Base-by-base conservation (phyloP, 2,888 invertebrate species). In the Drosophila quasianomalipes region DNA sequence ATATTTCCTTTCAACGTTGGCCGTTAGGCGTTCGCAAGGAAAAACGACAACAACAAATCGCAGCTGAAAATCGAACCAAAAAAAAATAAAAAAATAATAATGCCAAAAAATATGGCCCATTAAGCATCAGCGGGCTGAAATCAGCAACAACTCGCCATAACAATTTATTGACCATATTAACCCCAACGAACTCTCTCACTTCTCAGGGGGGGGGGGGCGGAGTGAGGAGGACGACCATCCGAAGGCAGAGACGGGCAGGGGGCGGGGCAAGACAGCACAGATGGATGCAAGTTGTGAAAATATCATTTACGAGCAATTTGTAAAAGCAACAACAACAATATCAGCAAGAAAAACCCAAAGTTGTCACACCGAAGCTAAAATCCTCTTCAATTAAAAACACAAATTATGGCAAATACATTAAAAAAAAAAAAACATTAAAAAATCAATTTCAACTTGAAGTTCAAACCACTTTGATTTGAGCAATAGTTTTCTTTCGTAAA, bases 281-380 rank as follows among this genome's bases (percentile, higher is more conserved):
- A 90, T 89, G 89, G 92, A 91, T 91, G 91, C 91, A 88, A 91
- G 90, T 88, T 92, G 87, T 86, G 81, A 89, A 92, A 92, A 92
- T 90, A 91, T 91, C 91, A 92, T 91, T 91, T 92, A 92, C 90
- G 82, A 82, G 74, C 87, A 92, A 91, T 91, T 91, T 91, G 91
- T 88, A 79, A 83, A 83, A 77, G 64, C 62, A 59, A 60, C 41
- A 65, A 60, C 41, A 65, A 58, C 37, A 44, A 60, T 61, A 53
- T 14, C 33, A n/a, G 16, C 6, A 19, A 59, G 7, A 4, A 31
- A 59, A 57, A 41, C 9, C 9, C 4, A 41, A n/a, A 1, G 14
- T 37, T 49, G 9, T 47, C 39, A 4, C 44, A 16, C 33, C 65
- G 73, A 79, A 59, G 3, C 9, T 1, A 0, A 0, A 22, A 69